Percentiles rank a stretch among this genome's conserved stretches.
Evolutionary conservation across 2,888 invertebrate genomes (phyloP).

Genomic region (Drosophila neotestacea): DNA sequence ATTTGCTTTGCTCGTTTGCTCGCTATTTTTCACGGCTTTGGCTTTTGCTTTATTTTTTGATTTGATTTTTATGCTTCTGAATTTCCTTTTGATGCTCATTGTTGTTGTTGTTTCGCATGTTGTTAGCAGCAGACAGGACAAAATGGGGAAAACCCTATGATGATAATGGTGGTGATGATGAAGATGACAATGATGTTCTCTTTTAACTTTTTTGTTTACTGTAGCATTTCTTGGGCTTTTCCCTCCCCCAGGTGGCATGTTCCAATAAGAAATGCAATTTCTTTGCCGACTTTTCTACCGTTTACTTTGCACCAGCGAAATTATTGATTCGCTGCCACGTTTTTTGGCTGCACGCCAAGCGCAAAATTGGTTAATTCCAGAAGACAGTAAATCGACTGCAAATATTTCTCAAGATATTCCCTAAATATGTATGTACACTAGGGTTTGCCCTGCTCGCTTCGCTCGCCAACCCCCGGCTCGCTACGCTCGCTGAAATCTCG

Average conservation of each 20-base stretch:
- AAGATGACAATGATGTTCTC: slow-evolving; percentile 31
- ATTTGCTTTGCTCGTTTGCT: slow-evolving; percentile 48
- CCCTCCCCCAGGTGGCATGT: background rate
- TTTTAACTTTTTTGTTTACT: slow-evolving; percentile 10
- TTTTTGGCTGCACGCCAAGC: slow-evolving; percentile 71
- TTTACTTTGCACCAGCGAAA: slow-evolving; percentile 44
- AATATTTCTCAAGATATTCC: slow-evolving; percentile 59
- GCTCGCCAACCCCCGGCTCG: too few relatives aligned
- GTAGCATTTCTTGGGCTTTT: slow-evolving; percentile 7
- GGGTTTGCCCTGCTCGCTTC: too few relatives aligned
- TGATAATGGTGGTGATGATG: slow-evolving; percentile 36
- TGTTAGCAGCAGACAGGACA: slow-evolving; percentile 69
- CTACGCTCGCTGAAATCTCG: too few relatives aligned
- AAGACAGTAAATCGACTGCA: slow-evolving; percentile 41
- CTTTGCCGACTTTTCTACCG: slow-evolving; percentile 17
- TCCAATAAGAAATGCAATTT: slow-evolving; percentile 45
- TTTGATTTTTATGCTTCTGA: slow-evolving; percentile 74
- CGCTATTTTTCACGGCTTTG: slow-evolving; percentile 54
- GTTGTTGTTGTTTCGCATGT: slow-evolving; percentile 31
- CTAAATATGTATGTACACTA: slow-evolving; percentile 19
- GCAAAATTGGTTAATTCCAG: slow-evolving; percentile 54
- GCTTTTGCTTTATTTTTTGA: slow-evolving; percentile 48
- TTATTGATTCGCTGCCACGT: slow-evolving; percentile 69
- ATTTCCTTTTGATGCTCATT: slow-evolving; percentile 65
- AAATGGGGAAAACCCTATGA: slow-evolving; percentile 71